These are phyloP conservation scores for Zootermopsis nevadensis DNA, from an alignment of 2,888 invertebrate species.

Conservation along the genomic window DNA sequence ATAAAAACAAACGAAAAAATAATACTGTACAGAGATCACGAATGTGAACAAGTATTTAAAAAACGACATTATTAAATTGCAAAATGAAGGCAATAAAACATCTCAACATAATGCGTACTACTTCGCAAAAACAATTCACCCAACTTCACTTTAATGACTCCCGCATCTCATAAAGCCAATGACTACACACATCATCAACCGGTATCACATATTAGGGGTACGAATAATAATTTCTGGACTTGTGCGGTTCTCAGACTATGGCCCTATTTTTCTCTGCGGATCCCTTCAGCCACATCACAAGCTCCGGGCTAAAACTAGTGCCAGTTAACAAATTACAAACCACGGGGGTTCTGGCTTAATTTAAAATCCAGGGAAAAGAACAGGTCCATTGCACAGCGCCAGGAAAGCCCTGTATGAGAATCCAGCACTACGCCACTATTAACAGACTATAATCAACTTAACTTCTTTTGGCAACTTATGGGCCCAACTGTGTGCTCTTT, in stretches of 20 bases:
- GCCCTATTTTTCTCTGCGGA: conserved; percentile 26
- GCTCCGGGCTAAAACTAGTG: conserved; percentile 40
- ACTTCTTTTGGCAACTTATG: no score
- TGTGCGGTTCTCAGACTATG: conserved; percentile 26
- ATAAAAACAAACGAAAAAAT: neutral
- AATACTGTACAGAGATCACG: neutral
- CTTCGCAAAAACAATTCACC: neutral
- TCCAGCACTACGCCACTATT: no score
- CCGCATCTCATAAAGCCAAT: neutral
- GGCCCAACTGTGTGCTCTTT: no score
- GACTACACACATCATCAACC: neutral
- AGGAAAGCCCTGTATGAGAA: neutral
- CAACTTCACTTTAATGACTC: no score
- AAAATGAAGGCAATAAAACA: neutral
- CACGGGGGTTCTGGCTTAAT: conserved; percentile 34
- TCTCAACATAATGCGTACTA: neutral
- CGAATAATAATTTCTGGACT: conserved; percentile 16
- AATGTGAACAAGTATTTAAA: neutral
- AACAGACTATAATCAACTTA: no score
- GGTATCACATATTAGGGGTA: neutral
- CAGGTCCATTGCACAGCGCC: neutral
- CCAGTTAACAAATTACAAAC: conserved; percentile 44
- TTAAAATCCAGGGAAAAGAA: conserved; percentile 39
- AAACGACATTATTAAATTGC: neutral
- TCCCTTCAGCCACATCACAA: conserved; percentile 25